Conservation (phyloP, 2,797 vertebrate genomes). For the Cyprinodon diabolis region DNA sequence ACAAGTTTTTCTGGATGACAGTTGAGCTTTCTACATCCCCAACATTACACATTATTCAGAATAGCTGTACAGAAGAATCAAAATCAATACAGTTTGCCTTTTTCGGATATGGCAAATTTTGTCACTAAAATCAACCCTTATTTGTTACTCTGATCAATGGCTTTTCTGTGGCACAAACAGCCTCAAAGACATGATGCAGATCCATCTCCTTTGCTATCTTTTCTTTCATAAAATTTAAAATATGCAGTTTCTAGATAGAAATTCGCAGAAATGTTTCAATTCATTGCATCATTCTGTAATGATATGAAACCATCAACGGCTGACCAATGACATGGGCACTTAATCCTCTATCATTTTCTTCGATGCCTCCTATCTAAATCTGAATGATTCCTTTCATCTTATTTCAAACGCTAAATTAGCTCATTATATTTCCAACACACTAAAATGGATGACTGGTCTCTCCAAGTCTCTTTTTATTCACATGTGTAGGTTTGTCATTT, state of each 20-base stretch:
- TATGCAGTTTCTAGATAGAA: slow-evolving; percentile 2
- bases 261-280: slow-evolving; percentile 23
- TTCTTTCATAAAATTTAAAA: slow-evolving; percentile 13
- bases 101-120: slow-evolving; percentile 60
- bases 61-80: slow-evolving; percentile 55
- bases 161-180: slow-evolving; percentile 29
- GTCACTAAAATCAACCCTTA: slow-evolving; percentile 30
- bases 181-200: slow-evolving; percentile 32
- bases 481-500: slow-evolving; percentile 11
- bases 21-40: slow-evolving; percentile 21
- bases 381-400: slow-evolving; percentile 9
- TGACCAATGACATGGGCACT: slow-evolving; percentile 22
- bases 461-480: slow-evolving; percentile 5
- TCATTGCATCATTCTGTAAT: slow-evolving; percentile 27
- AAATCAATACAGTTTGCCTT: slow-evolving; percentile 67
- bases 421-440: slow-evolving; percentile 12
- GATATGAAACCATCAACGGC: slow-evolving; percentile 32
- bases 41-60: slow-evolving; percentile 49
- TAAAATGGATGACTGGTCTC: slow-evolving; percentile 15
- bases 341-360: slow-evolving; percentile 29
- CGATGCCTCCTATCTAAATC: slow-evolving; percentile 7
- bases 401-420: slow-evolving; percentile 22
- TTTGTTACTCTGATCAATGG: slow-evolving; percentile 34
- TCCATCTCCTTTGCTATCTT: slow-evolving; percentile 13
- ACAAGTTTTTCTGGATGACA: slow-evolving; percentile 55